These are phyloP conservation scores for Melanogrammus aeglefinus DNA, from an alignment of 2,797 vertebrate genomes.

Conservation along the genomic window DNA sequence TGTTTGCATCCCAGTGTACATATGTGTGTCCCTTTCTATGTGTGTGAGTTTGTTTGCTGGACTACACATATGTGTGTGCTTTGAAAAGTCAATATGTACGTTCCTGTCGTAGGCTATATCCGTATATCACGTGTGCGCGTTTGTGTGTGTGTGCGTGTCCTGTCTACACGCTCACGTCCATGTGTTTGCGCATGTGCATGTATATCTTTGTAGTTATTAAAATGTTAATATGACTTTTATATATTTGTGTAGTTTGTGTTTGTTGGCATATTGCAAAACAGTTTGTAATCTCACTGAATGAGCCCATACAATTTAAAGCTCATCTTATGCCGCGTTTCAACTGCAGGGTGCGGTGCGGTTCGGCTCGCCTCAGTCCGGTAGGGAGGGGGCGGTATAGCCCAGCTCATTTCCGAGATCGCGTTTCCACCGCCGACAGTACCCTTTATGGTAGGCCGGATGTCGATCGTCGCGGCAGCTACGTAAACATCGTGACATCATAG, in stretches of 20 bases:
- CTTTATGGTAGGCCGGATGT: too few relatives aligned
- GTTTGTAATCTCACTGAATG: neutral
- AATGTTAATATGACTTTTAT: neutral
- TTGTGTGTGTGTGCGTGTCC: neutral
- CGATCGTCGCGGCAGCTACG: too few relatives aligned
- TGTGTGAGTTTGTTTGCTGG: constrained; percentile 2
- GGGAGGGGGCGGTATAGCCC: too few relatives aligned
- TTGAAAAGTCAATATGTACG: neutral
- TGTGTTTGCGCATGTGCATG: neutral
- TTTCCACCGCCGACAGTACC: too few relatives aligned
- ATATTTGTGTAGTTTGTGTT: neutral
- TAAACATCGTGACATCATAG: too few relatives aligned
- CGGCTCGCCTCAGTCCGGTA: too few relatives aligned
- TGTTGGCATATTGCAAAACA: too few relatives aligned
- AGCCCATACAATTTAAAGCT: neutral
- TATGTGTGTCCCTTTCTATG: neutral
- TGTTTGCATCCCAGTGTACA: neutral
- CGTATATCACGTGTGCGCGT: neutral
- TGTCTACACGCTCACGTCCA: too few relatives aligned
- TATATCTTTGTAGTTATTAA: neutral
- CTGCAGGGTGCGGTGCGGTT: too few relatives aligned
- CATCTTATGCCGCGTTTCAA: too few relatives aligned
- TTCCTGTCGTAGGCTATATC: neutral
- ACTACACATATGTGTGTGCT: neutral
- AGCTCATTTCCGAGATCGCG: too few relatives aligned